These are phyloP conservation scores for Odocoileus virginianus DNA, from an alignment of 2,113 vertebrate species.

Conservation along the genomic window DNA sequence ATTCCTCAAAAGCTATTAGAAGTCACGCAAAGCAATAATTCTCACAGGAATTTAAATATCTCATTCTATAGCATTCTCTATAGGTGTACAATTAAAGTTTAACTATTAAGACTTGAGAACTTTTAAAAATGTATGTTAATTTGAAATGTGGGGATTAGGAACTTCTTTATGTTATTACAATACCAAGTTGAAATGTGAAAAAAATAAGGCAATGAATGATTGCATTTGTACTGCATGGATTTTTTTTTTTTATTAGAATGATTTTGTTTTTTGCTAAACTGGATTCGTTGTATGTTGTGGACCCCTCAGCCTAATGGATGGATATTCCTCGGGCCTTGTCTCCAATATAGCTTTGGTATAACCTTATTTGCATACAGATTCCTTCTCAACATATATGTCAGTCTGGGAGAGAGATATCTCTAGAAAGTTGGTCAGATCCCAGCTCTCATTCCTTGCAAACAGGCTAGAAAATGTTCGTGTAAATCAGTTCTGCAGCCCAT, in stretches of 20 bases:
- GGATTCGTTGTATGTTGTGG: not conserved
- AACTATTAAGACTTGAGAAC: constrained; percentile 3
- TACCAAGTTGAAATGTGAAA: not conserved
- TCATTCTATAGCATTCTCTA: not conserved
- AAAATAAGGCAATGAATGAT: not conserved
- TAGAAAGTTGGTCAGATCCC: constrained; percentile 57
- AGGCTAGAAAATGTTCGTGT: constrained; percentile 65
- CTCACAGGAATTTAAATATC: constrained; percentile 31
- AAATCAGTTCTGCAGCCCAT: constrained; percentile 76
- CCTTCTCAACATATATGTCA: constrained; percentile 1
- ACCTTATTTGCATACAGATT: constrained; percentile 1
- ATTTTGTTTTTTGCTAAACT: not conserved
- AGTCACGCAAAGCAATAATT: constrained; percentile 26
- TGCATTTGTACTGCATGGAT: not conserved
- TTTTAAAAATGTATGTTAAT: not conserved
- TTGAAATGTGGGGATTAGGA: not conserved
- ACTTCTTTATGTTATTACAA: not conserved
- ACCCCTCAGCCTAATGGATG: not conserved
- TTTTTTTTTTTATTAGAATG: not conserved
- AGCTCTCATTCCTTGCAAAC: constrained; percentile 61
- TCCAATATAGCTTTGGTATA: not conserved
- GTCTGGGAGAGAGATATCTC: not conserved
- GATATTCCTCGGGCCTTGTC: not conserved
- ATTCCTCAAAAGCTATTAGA: constrained; percentile 45
- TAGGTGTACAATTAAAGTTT: not conserved